Evolutionary conservation across 2,797 vertebrate genomes (phyloP).

Genomic region (Microtus californicus): DNA sequence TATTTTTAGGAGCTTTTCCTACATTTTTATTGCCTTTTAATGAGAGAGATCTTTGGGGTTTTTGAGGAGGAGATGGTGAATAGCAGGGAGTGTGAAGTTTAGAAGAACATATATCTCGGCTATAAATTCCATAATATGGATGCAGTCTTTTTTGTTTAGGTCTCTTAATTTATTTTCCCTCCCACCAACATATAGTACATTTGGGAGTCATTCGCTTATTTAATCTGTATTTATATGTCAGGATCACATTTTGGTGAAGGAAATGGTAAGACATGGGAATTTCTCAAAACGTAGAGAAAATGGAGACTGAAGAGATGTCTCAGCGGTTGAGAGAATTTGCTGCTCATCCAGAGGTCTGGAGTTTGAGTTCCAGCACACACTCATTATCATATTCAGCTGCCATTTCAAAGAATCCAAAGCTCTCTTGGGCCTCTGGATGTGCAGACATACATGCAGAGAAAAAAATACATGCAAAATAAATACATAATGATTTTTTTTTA

Average conservation of each 20-base stretch:
- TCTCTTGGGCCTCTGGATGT: neutral
- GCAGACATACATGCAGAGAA: neutral
- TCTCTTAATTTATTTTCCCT: conserved; percentile 72
- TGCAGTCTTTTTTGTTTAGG: conserved; percentile 61
- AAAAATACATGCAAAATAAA: neutral
- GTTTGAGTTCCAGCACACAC: neutral
- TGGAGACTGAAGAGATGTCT: neutral
- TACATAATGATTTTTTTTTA: neutral
- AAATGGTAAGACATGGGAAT: neutral
- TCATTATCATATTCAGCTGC: neutral
- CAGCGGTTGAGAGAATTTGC: neutral
- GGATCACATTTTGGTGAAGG: conserved; percentile 51
- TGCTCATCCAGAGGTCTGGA: neutral
- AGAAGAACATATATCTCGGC: conserved; percentile 76
- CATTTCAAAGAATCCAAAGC: neutral
- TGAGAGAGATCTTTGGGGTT: conserved; percentile 75
- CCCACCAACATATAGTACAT: neutral
- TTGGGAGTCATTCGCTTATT: conserved; percentile 59
- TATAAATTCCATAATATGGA: conserved; percentile 73
- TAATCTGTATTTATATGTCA: conserved; percentile 59
- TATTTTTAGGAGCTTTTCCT: conserved; percentile 74
- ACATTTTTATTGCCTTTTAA: conserved; percentile 82
- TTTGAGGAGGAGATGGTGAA: conserved; percentile 76
- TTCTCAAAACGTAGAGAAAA: neutral
- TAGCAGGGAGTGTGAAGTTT: conserved; percentile 79